phyloP scores from a whole-genome alignment of 1,140 invertebrate genomes.

The Eriocheir sinensis region DNA sequence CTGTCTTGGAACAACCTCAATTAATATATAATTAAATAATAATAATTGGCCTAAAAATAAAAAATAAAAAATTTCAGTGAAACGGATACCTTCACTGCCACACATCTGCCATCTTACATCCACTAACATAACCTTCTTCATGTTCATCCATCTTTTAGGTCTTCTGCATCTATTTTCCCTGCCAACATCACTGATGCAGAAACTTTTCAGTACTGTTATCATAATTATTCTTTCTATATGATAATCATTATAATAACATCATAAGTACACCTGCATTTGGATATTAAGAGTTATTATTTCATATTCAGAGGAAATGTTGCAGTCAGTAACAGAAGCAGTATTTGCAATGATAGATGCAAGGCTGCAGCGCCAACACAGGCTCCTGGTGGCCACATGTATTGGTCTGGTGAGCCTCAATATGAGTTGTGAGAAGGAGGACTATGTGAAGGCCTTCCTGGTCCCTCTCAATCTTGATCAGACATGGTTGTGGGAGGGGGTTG shows the following conservation, averaged over 20 bases:
- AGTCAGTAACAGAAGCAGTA: constrained; percentile 37
- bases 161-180: no score
- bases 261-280: no score
- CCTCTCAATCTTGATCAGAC: background rate
- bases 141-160: background rate
- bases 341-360: constrained; percentile 43
- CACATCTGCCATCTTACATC: background rate
- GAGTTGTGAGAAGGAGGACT: constrained; percentile 35
- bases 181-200: no score
- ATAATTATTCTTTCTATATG: no score
- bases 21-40: no score
- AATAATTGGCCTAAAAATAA: no score
- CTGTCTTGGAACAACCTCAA: no score
- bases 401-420: constrained; percentile 47
- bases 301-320: constrained; percentile 13
- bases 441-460: constrained; percentile 41
- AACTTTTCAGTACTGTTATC: no score
- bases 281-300: background rate
- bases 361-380: constrained; percentile 57
- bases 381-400: constrained; percentile 54
- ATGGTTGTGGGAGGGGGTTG: background rate
- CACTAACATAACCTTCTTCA: background rate
- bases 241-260: no score
- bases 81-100: no score
- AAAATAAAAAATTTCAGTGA: no score